Evolutionary conservation across 2,888 invertebrate species (phyloP).

Genomic region (Psylliodes chrysocephalus): DNA sequence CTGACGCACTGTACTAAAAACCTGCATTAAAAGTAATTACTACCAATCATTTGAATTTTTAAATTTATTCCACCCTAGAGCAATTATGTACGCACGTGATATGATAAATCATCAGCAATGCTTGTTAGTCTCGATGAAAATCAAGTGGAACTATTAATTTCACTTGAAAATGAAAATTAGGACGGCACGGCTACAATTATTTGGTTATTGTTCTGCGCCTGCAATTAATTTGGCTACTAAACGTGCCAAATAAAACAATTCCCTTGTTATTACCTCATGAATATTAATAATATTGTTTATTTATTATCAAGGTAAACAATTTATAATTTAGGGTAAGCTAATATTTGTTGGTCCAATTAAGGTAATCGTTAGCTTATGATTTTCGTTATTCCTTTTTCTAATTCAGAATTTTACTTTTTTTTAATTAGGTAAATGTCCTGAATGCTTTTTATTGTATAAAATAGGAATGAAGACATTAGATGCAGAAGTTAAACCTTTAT

Average conservation of each 20-base stretch:
- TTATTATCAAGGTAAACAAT: neutral
- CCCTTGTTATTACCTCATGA: constrained; percentile 8
- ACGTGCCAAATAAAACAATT: constrained; percentile 10
- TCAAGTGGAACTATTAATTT: constrained; percentile 35
- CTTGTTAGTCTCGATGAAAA: constrained; percentile 20
- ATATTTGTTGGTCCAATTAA: neutral
- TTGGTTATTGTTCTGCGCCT: constrained; percentile 10
- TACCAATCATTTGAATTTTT: too few species aligned
- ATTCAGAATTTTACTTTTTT: too few species aligned
- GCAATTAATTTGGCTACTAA: constrained; percentile 12
- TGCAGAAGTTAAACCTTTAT: too few species aligned
- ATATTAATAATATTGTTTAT: constrained; percentile 2
- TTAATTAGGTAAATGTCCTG: too few species aligned
- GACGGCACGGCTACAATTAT: constrained; percentile 11
- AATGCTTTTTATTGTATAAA: too few species aligned
- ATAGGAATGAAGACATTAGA: too few species aligned
- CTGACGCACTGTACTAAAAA: too few species aligned
- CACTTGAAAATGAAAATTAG: constrained; percentile 27
- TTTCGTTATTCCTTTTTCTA: too few species aligned
- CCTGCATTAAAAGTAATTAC: too few species aligned
- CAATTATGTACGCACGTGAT: too few species aligned
- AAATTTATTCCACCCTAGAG: too few species aligned
- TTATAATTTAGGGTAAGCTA: neutral
- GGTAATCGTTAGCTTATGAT: too few species aligned
- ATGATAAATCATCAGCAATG: constrained; percentile 7